These are phyloP conservation scores for Conus canariensis DNA, from an alignment of 2,888 invertebrate species.

Conservation along the genomic window DNA sequence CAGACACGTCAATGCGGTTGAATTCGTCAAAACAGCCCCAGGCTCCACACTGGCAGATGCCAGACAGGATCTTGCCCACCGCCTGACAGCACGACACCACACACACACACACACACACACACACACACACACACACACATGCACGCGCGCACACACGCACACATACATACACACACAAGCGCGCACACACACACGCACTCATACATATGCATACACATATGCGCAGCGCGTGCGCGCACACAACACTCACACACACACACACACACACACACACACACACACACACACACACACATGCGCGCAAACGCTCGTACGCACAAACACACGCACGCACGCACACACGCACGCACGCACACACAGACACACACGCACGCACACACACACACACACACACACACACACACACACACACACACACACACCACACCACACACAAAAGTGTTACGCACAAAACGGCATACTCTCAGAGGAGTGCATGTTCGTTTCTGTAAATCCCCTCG, in stretches of 20 bases:
- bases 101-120: neutral
- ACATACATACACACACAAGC: neutral
- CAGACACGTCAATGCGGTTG: constrained; percentile 90
- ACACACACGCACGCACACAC: neutral
- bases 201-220: neutral
- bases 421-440: too few species aligned
- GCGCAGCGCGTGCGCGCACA: too few species aligned
- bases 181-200: neutral
- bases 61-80: constrained; percentile 82
- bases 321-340: neutral
- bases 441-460: too few species aligned
- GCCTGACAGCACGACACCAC: constrained; percentile 81
- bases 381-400: too few species aligned
- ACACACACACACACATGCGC: neutral
- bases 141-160: neutral
- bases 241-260: neutral
- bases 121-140: neutral
- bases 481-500: too few species aligned
- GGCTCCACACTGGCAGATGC: constrained; percentile 91
- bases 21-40: constrained; percentile 87
- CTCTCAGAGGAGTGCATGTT: too few species aligned
- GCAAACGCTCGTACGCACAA: neutral
- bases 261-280: too few species aligned
- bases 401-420: too few species aligned
- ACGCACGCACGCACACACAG: neutral